Conservation (phyloP, 2,113 vertebrate genomes). For the Hippocampus zosterae region DNA sequence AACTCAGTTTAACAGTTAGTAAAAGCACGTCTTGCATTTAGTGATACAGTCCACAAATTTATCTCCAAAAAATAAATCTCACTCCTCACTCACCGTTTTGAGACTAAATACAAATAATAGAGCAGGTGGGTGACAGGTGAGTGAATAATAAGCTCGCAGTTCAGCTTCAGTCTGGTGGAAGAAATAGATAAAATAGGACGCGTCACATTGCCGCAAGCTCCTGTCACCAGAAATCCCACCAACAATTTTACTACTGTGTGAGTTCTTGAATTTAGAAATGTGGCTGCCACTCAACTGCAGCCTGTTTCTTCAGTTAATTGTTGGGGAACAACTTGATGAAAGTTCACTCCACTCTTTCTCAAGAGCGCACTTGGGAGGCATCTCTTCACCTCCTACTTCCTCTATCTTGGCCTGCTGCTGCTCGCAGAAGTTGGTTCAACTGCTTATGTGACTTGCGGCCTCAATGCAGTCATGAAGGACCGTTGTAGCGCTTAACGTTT, state of each 20-base stretch:
- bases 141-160: background rate
- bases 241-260: background rate
- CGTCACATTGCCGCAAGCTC: background rate
- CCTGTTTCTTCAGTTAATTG: conserved; percentile 16
- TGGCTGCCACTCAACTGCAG: background rate
- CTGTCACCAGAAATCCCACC: background rate
- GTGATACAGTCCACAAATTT: background rate
- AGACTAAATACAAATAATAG: background rate
- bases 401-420: conserved; percentile 47
- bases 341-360: conserved; percentile 36
- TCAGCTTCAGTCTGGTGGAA: background rate
- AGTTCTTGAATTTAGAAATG: background rate
- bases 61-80: conserved; percentile 1
- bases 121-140: conserved; percentile 16
- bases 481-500: background rate
- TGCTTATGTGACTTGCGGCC: background rate
- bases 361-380: conserved; percentile 32
- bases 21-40: background rate
- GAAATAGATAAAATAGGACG: background rate
- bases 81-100: background rate
- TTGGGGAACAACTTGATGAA: conserved; percentile 21
- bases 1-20: background rate
- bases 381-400: conserved; percentile 56
- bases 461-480: background rate
- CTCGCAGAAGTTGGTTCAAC: conserved; percentile 16